Evolutionary conservation across 2,113 vertebrate genomes (phyloP), one percentile per base, ranked within the genome.

Genomic region (Trematocara macrostoma): DNA sequence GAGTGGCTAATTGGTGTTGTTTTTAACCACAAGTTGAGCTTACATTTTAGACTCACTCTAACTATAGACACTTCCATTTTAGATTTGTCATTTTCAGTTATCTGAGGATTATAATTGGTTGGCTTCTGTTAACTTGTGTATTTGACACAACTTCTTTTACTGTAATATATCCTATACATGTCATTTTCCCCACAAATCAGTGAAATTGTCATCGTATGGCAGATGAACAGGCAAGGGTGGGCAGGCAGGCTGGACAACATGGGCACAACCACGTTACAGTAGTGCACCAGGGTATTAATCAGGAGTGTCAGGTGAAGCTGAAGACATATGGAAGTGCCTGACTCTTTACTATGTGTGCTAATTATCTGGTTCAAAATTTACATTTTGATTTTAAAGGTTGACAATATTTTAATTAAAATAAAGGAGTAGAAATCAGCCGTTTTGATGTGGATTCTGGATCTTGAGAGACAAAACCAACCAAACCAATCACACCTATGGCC

Each of bases 361-460:
- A 8, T 16, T 45, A 26, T 1, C 12, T 71, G 67, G n/a, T 23
- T 40, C n/a, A 40, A 5, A 40, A 40, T 15, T 42, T 23, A 9
- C 38, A 69, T 69, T 69, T 67, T 38, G 11, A 38, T 38, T 64
- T 38, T 20, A 1, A 67, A 38, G 34, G 59, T 38, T 38, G 16
- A 20, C 7, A 23, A 42, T 69, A 15, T 42, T 23, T 69, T 23
- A 11, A 0, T 6, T 69, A 42, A 69, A 42, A 26, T 8, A 69
- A 42, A 69, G 35, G 11, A 69, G 35, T 14, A 40, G n/a, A 67
- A 69, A 2, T 23, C 11, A 23, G n/a, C n/a, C 0, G 0, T 9
- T 42, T 14, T 23, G 7, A 42, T 61, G 29, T 57, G 7, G 14
- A 16, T 16, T 57, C 57, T 61, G 57, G 57, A 35, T 34, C 31